Evolutionary conservation across 2,888 invertebrate genomes (phyloP), one percentile per base, ranked within the genome.

Genomic region (Pilophorus perplexus): DNA sequence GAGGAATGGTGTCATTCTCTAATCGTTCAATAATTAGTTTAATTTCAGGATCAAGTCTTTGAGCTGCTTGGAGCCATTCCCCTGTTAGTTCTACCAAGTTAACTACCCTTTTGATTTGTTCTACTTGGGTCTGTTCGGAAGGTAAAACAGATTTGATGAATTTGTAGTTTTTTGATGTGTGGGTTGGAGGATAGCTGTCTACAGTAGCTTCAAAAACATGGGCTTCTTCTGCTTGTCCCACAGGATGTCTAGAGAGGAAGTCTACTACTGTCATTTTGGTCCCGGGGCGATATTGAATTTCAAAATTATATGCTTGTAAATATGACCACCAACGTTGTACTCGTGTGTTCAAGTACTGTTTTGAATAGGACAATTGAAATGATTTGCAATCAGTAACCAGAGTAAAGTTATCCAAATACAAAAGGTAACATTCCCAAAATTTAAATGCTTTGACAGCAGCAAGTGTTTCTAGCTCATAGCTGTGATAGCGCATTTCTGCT

Each of bases 261-360:
- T 75, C 74, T 1, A 74, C 74, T 37, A 75, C 75, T 1, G 69
- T 14, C 74, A 75, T 75, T 6, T 60, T 57, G 23, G 23, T 28
- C 33, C 72, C 72, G 10, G 72, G 67, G 14, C 71, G 50, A 55
- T 71, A 72, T 40, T 74, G 70, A 10, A 73, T 69, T 3, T 38
- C 22, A 57, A 71, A 71, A n/a, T 69, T 54, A 50, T 67, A 38
- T 2, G 3, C 3, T 3, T 3, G 2, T 38, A 44, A 18, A 14
- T 44, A 44, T 4, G 44, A 18, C 44, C 18, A 44, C 44, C 20
- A 44, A 2, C 44, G 16, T 8, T 44, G 44, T 8, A 18, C 44
- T 44, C 20, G 5, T 1, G 44, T 1, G 12, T 18, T 18, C 12
- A 44, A 4, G 8, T 16, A 1, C 4, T 18, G 20, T 18, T 44